Base-by-base conservation (phyloP, 2,797 vertebrate genomes). In the Carduelis carduelis region DNA sequence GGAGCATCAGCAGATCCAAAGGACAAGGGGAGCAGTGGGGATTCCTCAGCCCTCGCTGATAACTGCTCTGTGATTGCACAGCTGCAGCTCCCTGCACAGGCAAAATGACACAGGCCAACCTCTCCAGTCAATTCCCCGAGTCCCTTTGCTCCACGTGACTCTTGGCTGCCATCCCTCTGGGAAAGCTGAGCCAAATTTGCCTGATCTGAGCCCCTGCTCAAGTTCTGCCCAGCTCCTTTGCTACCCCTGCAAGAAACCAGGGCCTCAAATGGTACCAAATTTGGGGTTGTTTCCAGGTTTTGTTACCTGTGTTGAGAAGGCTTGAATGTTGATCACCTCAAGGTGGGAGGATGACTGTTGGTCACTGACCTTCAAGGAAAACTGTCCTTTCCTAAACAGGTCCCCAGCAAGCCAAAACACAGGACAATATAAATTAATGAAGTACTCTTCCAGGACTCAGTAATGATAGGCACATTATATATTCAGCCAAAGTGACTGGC, bases 261-360 rank as follows among this genome's bases (percentile, higher is more conserved):
- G 49, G 32, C 82, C 77, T 20, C 41, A 53, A 74, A 61, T 0
- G 11, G 70, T 18, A 57, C 22, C 37, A 71, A 26, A 87, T 23
- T 4, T 23, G 39, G 19, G 43, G 22, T 5, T 35, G 8, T n/a
- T 32, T 11, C n/a, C 56, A n/a, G 46, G 34, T 76, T 69, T 92
- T 39, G 69, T 94, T 98, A 99, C 98, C 98, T 99, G 98, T 26
- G 97, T 97, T 66, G 98, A 99, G 90, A 98, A 97, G 0, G 98
- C 98, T 91, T 98, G 98, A 92, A 98, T 22, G 68, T 96, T 95
- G 98, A 99, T 96, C 84, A 97, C 94, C 82, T 98, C 97, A n/a
- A 97, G 95, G 66, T 96, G 96, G 47, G 98, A 98, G 96, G 97
- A 97, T 76, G 98, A 94, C 13, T 98, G 97, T 19, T 97, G 97